Base-by-base conservation (phyloP, 2,113 vertebrate species). In the Dendrocopos noguchii region DNA sequence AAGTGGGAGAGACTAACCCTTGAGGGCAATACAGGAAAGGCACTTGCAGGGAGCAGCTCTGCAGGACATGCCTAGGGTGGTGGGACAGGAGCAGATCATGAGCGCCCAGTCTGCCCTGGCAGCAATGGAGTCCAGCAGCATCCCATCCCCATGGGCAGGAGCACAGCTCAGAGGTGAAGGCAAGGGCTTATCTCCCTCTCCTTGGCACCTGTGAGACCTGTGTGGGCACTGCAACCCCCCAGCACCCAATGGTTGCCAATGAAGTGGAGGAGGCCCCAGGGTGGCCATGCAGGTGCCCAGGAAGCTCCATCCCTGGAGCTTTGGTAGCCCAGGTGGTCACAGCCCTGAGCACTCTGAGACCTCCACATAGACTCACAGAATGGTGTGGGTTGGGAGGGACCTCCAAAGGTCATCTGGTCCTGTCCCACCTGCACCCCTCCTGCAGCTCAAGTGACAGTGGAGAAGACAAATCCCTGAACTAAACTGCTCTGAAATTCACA, bases 111-210 rank as follows among this genome's bases (percentile, higher is more conserved):
- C 3, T 39, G 55, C 8, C 20, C 67, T 75, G 59, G 53, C 33
- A 83, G 33, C 0, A 0, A 20, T 17, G 33, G 42, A 34, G 24
- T n/a, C 39, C 20, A 64, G 66, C 29, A 84, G 21, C 11, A 22
- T 39, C 36, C 46, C 36, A 68, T 2, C 24, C 12, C 36, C 13
- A 15, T 1, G 7, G 21, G 24, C 19, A 52, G 47, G 15, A 64
- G 20, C 47, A 75, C 0, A 0, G 42, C 33, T 36, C 0, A 0
- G 34, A 68, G 10, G 10, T 77, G 0, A 0, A 47, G 36, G 10
- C 14, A 64, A 85, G 27, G 10, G 10, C 6, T 7, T 84, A 15
- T 31, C 17, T 25, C 6, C 10, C 15, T 36, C 20, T 13, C 1
- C 16, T 56, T 9, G 39, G 39, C 39, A 39, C 39, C 39, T 39